Conservation (phyloP, 2,113 vertebrate genomes). For the Zosterops borbonicus region DNA sequence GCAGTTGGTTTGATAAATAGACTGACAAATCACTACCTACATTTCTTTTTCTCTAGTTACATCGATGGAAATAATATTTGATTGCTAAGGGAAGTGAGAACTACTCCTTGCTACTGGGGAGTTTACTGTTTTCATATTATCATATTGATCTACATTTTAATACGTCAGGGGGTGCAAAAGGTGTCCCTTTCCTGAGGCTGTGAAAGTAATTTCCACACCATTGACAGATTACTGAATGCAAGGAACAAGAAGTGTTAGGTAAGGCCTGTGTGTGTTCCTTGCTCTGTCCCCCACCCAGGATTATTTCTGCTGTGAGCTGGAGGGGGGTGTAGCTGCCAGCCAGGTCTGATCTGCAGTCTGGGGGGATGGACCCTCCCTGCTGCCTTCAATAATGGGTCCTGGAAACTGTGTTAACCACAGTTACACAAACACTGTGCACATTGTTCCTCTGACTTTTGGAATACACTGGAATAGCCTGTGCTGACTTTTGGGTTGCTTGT, state of each 20-base stretch:
- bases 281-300: background rate
- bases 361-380: background rate
- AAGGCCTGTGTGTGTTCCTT: background rate
- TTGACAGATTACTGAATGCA: background rate
- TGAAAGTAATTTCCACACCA: background rate
- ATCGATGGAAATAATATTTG: slow-evolving; percentile 21
- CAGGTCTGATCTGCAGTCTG: background rate
- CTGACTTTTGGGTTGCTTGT: background rate
- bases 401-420: background rate
- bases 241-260: background rate
- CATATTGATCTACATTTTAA: slow-evolving; percentile 9
- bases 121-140: background rate
- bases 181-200: background rate
- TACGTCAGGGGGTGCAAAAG: background rate
- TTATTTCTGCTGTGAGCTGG: background rate
- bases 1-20: slow-evolving; percentile 24
- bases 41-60: background rate
- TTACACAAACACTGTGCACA: background rate
- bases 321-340: background rate
- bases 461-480: background rate
- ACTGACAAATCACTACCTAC: slow-evolving; percentile 36
- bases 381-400: background rate
- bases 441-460: background rate
- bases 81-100: background rate
- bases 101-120: background rate